Percentiles rank a stretch among this genome's conserved stretches.
Evolutionary conservation across 2,797 vertebrate genomes (phyloP).

Genomic region (Alcedo quadribrachys): DNA sequence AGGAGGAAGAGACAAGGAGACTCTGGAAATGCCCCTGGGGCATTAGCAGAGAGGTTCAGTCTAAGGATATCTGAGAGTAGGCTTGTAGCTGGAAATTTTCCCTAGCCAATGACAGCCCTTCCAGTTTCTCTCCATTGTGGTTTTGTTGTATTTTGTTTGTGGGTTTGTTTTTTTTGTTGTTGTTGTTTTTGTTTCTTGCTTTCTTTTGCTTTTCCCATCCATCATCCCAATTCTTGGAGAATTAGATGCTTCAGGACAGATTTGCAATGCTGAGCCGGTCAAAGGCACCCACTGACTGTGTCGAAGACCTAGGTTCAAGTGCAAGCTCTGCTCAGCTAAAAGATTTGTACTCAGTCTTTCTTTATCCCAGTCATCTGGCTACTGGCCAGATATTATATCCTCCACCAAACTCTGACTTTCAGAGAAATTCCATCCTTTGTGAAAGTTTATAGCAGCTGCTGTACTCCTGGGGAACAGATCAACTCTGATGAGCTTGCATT

Average conservation of each 20-base stretch:
- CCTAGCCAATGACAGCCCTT: background rate
- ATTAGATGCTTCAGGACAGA: background rate
- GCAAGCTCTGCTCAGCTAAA: background rate
- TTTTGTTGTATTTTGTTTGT: background rate
- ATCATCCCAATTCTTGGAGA: background rate
- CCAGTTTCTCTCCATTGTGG: background rate
- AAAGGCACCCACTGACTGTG: background rate
- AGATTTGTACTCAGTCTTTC: background rate
- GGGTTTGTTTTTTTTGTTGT: background rate
- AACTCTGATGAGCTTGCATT: slow-evolving; percentile 34
- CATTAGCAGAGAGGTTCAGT: background rate
- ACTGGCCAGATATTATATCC: slow-evolving; percentile 24
- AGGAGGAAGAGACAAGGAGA: slow-evolving; percentile 34
- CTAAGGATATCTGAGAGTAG: background rate
- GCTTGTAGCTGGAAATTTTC: background rate
- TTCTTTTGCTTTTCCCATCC: background rate
- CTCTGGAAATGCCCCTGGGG: background rate
- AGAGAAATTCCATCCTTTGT: slow-evolving; percentile 31
- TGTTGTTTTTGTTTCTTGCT: background rate
- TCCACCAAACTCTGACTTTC: slow-evolving; percentile 12
- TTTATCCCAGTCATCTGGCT: slow-evolving; percentile 34
- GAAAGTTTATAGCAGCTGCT: slow-evolving; percentile 57
- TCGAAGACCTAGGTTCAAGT: background rate
- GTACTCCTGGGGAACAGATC: slow-evolving; percentile 57
- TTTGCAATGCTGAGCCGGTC: background rate